Evolutionary conservation across 1,140 invertebrate genomes (phyloP), one percentile per base, ranked within the genome.

Genomic region (Leptinotarsa texana): DNA sequence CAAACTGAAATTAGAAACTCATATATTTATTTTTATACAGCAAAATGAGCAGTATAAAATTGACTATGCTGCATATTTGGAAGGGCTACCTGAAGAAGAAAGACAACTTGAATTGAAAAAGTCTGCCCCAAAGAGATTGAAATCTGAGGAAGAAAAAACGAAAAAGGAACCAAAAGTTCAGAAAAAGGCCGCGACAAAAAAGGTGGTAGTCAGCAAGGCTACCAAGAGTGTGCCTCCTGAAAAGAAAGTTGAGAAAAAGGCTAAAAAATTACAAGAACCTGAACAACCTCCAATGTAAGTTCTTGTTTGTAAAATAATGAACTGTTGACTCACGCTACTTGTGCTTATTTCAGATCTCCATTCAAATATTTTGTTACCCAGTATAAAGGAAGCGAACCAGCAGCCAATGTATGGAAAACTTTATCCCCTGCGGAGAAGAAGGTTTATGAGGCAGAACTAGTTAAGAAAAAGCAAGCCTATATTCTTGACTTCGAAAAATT

Each of bases 51-150:
- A 85, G 70, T 87, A 87, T 75, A 86, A 87, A 77, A 72, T 84
- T 76, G 85, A 88, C 69, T 88, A 85, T 80, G 83, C 85, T 11
- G 75, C 82, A 5, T 88, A 88, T 76, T 76, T 88, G 42, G 85
- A 86, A 63, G 82, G 83, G 22, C 77, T 88, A n/a, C 84, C 87
- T 13, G 83, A 86, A 79, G 85, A 86, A n/a, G 85, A 88, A 76
- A 73, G 85, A 69, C 77, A 84, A 74, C 82, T 84, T 75, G 83
- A 87, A 79, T 65, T 87, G n/a, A 73, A 77, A 21, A 82, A 80
- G 15, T 81, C 78, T 66, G 51, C 75, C 24, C 84, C 83, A 4
- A 86, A 85, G 76, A 80, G 80, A 61, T 61, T 62, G n/a, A 76
- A 76, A 62, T 76, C 70, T 61, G 65, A 73, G 15, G 49, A 69